Evolutionary conservation across 2,113 vertebrate genomes (phyloP), one percentile per base, ranked within the genome.

Genomic region (Cebus imitator): DNA sequence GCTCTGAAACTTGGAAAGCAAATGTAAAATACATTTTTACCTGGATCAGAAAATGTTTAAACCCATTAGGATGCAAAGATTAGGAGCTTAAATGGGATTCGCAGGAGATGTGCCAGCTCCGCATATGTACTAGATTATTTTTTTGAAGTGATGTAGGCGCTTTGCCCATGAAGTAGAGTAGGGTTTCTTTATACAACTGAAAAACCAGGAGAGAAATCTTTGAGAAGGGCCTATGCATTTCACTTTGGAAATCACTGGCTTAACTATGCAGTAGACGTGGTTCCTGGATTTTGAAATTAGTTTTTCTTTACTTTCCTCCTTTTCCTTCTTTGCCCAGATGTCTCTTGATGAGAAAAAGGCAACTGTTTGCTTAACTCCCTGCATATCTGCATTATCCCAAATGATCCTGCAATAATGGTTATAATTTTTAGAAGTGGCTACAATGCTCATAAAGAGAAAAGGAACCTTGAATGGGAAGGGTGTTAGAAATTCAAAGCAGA

Each of bases 41-140:
- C 58, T 58, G 78, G 14, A 30, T 84, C 85, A 95, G 88, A 97
- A 98, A 95, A 95, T 96, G 84, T 96, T 95, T 97, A 93, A 92
- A 72, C 18, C 91, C 57, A 82, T 98, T 95, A 89, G 84, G 87
- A 94, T 92, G 87, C 90, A 94, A 72, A 97, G 96, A 97, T 92
- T 92, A 92, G 52, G 52, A 70, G 16, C 58, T 97, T 95, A 94
- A 50, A 91, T 78, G 89, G 57, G 88, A 87, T 94, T 96, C 76
- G n/a, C 17, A 94, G 90, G 87, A 97, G 43, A 83, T 89, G 45
- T 30, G 82, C 88, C 93, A 97, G 89, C 85, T 73, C 45, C 79
- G 93, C 80, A 98, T 88, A 82, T 58, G 68, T 81, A 48, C 64
- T 86, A 20, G 68, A 80, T 97, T 97, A 79, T 48, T n/a, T 27